These are phyloP conservation scores for Osedax fenrisi DNA, from an alignment of 2,888 invertebrate genomes.

Conservation along the genomic window DNA sequence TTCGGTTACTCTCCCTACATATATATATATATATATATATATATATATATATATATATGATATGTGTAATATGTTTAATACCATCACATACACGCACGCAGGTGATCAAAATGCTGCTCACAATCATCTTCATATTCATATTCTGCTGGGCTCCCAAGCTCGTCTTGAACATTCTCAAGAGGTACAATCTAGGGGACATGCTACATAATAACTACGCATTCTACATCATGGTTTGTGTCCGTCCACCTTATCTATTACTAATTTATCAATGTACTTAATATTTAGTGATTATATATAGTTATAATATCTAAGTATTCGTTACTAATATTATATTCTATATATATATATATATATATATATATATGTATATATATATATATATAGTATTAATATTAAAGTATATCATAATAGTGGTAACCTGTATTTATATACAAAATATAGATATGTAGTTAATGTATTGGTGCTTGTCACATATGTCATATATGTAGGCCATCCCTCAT, in stretches of 20 bases:
- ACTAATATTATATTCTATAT: too few relatives aligned
- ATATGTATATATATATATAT: constrained; percentile 2
- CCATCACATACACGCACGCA: too few relatives aligned
- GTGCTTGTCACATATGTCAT: not conserved
- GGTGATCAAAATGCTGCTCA: constrained; percentile 55
- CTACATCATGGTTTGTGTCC: constrained; percentile 25
- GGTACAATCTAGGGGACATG: constrained; percentile 24
- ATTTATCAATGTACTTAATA: too few relatives aligned
- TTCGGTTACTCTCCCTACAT: too few relatives aligned
- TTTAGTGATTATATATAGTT: too few relatives aligned
- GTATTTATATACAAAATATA: too few relatives aligned
- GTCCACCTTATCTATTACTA: too few relatives aligned
- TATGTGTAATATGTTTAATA: too few relatives aligned
- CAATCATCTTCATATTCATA: constrained; percentile 52
- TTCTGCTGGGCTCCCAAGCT: constrained; percentile 54
- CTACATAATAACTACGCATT: constrained; percentile 31
- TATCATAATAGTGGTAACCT: not conserved
- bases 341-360: not conserved
- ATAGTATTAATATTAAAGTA: too few relatives aligned
- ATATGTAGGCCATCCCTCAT: too few relatives aligned
- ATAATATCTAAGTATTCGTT: not conserved
- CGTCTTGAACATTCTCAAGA: constrained; percentile 48
- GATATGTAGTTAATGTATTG: not conserved
- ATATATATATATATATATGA: too few relatives aligned
- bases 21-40: too few relatives aligned